These are phyloP conservation scores for Sebastes itinus DNA, from an alignment of 2,797 vertebrate genomes.

Conservation along the genomic window DNA sequence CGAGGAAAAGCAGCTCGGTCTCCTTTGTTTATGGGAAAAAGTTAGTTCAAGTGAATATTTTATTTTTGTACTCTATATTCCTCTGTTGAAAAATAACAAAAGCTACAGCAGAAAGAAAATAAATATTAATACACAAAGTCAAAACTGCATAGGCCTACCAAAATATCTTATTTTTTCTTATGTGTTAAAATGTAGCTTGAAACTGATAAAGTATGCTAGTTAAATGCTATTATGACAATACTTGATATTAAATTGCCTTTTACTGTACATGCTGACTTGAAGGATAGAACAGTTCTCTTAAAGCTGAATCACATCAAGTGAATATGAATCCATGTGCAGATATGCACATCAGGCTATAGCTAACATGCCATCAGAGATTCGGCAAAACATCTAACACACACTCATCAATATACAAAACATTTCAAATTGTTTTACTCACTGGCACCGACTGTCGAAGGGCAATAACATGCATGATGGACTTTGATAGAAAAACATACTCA, in stretches of 20 bases:
- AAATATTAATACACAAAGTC: conserved; percentile 11
- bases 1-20: conserved; percentile 20
- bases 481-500: neutral
- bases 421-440: neutral
- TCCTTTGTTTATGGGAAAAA: conserved; percentile 6
- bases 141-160: neutral
- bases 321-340: too few relatives aligned
- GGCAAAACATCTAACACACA: neutral
- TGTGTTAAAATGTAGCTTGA: neutral
- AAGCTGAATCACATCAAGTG: too few relatives aligned
- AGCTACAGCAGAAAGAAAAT: neutral
- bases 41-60: neutral
- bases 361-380: neutral
- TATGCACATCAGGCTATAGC: neutral
- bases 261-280: neutral
- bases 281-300: too few relatives aligned
- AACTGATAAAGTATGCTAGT: neutral
- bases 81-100: neutral
- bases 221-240: neutral
- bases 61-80: neutral
- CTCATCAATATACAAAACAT: neutral
- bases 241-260: neutral
- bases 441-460: neutral
- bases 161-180: too few relatives aligned
- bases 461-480: too few relatives aligned